Conservation (phyloP, 2,888 invertebrate species). For the Temnothorax rugatulus region DNA sequence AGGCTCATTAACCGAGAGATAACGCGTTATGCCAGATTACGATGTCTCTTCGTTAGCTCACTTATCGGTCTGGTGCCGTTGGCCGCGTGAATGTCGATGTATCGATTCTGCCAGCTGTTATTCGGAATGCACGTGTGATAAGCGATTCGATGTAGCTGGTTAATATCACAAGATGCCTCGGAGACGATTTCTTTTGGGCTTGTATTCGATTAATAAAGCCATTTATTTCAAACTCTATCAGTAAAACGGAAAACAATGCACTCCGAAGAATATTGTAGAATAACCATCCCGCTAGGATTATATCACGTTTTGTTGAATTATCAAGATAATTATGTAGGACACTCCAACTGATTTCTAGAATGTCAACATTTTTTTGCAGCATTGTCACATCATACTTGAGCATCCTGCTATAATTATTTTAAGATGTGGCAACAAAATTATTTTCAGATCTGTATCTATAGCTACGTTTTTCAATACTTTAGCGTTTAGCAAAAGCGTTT, state of each 20-base stretch:
- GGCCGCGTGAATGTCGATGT: conserved; percentile 34
- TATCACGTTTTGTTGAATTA: neutral
- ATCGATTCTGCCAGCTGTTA: conserved; percentile 21
- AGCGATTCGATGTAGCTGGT: conserved; percentile 5
- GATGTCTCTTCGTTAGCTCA: conserved; percentile 53
- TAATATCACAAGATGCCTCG: neutral
- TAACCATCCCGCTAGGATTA: neutral
- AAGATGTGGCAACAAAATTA: neutral
- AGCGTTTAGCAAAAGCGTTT: neutral
- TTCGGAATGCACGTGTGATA: neutral
- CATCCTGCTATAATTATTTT: neutral
- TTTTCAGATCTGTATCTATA: neutral
- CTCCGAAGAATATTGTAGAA: neutral
- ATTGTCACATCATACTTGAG: neutral
- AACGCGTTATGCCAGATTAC: conserved; percentile 67
- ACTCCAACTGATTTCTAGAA: neutral
- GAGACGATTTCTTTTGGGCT: neutral
- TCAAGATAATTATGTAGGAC: neutral
- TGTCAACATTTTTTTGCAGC: neutral
- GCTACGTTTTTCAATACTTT: neutral
- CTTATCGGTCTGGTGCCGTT: conserved; percentile 20
- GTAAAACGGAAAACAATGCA: neutral
- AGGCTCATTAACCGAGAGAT: conserved; percentile 74
- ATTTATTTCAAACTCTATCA: neutral
- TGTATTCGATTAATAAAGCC: conserved; percentile 23